phyloP scores from a whole-genome alignment of 2,797 vertebrate genomes.

The Silurus aristotelis region DNA sequence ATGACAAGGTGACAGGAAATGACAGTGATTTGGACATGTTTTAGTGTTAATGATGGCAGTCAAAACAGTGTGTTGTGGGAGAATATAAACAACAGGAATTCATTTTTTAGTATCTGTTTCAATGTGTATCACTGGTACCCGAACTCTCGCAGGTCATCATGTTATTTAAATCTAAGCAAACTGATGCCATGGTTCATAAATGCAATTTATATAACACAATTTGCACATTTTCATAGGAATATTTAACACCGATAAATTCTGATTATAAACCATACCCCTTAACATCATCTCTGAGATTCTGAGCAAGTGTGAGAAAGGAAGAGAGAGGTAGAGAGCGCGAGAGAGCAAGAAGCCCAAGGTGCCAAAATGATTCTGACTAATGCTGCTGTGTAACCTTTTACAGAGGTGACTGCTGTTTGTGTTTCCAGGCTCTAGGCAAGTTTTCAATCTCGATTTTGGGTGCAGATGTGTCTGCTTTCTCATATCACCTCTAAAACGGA shows the following conservation, averaged over 20 bases:
- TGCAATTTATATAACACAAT: background rate
- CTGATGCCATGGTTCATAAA: background rate
- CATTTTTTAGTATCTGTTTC: background rate
- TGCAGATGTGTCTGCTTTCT: background rate
- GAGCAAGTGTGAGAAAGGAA: background rate
- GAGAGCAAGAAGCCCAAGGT: background rate
- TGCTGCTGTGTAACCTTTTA: slow-evolving; percentile 2
- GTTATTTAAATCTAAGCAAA: background rate
- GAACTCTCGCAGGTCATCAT: background rate
- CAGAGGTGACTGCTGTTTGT: background rate
- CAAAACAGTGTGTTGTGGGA: background rate
- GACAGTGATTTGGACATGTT: background rate
- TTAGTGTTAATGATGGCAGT: background rate
- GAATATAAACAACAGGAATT: too few species aligned
- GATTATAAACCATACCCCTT: background rate
- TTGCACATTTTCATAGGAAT: background rate
- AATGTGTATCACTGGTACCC: background rate
- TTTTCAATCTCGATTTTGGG: background rate
- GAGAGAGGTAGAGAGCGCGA: too few species aligned
- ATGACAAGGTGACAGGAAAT: background rate
- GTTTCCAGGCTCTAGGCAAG: background rate
- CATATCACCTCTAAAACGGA: background rate
- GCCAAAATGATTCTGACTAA: slow-evolving; percentile 25
- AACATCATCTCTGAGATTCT: background rate
- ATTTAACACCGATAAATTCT: background rate